Conservation (phyloP, 2,888 invertebrate species). For the Tetropium fuscum region DNA sequence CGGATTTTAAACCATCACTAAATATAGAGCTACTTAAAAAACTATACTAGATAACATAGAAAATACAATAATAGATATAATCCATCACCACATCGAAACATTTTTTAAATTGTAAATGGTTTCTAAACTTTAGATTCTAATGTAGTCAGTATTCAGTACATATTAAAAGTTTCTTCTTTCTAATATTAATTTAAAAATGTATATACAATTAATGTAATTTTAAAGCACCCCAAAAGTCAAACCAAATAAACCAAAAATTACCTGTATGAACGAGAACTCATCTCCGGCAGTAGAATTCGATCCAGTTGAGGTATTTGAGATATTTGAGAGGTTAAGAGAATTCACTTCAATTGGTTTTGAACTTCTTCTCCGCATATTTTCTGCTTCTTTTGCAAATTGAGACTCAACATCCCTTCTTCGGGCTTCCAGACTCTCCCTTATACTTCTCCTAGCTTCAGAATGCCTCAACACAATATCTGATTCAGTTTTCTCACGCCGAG, state of each 20-base stretch:
- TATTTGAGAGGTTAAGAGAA: constrained; percentile 54
- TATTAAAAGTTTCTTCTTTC: constrained; percentile 10
- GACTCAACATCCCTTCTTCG: constrained; percentile 66
- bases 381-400: constrained; percentile 64
- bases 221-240: constrained; percentile 49
- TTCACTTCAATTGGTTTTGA: constrained; percentile 65
- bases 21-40: constrained; percentile 7
- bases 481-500: constrained; percentile 89
- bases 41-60: constrained; percentile 10
- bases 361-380: constrained; percentile 65
- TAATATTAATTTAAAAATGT: constrained; percentile 18
- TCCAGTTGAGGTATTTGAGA: constrained; percentile 54
- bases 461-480: constrained; percentile 85
- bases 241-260: constrained; percentile 55
- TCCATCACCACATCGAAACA: constrained; percentile 9
- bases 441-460: constrained; percentile 68
- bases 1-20: background rate
- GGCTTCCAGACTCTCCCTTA: constrained; percentile 66
- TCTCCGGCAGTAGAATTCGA: constrained; percentile 60
- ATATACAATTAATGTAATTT: constrained; percentile 33
- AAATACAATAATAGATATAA: constrained; percentile 5
- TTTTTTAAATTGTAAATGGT: background rate
- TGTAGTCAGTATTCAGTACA: constrained; percentile 40
- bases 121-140: constrained; percentile 5
- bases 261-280: constrained; percentile 65